Percentiles rank a stretch among this genome's conserved stretches.
These are phyloP conservation scores for Phrynocephalus versicolor DNA, from an alignment of 2,113 vertebrate genomes.

Conservation along the genomic window DNA sequence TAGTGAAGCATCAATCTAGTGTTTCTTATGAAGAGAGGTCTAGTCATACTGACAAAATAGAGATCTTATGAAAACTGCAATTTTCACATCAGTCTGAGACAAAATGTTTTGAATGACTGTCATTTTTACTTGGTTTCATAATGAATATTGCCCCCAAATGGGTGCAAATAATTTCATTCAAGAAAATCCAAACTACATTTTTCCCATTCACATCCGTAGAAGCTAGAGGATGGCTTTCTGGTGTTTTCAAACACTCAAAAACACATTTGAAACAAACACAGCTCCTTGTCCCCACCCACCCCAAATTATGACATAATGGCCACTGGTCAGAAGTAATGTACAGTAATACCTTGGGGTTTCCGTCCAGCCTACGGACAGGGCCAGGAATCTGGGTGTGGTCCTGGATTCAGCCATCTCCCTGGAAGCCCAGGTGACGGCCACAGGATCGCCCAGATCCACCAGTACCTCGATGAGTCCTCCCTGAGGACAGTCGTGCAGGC, in stretches of 20 bases:
- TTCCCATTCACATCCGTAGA: slow-evolving; percentile 20
- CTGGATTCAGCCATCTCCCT: too few species aligned
- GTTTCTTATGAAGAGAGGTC: slow-evolving; percentile 5
- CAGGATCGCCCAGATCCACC: too few species aligned
- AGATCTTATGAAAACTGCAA: slow-evolving; percentile 69
- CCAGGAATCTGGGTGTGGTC: too few species aligned
- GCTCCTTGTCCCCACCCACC: too few species aligned
- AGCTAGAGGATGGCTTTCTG: slow-evolving; percentile 5
- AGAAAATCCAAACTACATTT: slow-evolving; percentile 61
- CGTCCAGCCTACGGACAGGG: too few species aligned
- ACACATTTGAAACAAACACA: not conserved
- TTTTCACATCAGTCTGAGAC: slow-evolving; percentile 68
- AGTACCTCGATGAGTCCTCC: too few species aligned
- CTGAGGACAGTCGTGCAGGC: too few species aligned
- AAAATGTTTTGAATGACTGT: slow-evolving; percentile 75
- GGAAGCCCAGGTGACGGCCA: too few species aligned
- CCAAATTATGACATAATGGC: too few species aligned
- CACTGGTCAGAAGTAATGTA: too few species aligned
- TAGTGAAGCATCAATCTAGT: slow-evolving; percentile 20
- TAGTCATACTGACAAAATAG: slow-evolving; percentile 70
- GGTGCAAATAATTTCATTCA: slow-evolving; percentile 64
- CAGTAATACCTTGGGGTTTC: too few species aligned
- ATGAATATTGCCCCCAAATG: slow-evolving; percentile 68
- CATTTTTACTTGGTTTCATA: slow-evolving; percentile 68
- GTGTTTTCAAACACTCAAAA: not conserved